Base-by-base conservation (phyloP, 2,113 vertebrate species). In the Ceyx margarethae region DNA sequence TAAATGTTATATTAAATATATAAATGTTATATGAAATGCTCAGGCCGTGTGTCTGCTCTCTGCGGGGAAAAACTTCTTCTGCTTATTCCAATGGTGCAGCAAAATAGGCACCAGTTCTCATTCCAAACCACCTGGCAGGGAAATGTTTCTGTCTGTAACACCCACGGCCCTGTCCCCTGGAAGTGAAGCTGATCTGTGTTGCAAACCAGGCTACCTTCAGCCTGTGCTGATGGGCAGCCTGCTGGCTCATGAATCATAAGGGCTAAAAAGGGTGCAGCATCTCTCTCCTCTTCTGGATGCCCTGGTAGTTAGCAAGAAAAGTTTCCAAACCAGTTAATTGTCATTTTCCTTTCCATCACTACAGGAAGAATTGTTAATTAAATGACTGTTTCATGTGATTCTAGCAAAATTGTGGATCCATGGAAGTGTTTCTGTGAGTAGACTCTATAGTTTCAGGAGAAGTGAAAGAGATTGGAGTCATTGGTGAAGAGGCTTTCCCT, bases 41-140 rank as follows among this genome's bases (percentile, higher is more conserved):
- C 37, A 37, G 37, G 37, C 37, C 11, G 37, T 37, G 37, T 37
- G 37, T 37, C 3, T 64, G 0, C 87, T 89, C 62, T 46, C 54
- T 69, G 64, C 28, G 45, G 28, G 42, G 45, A 28, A 37, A 60
- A 85, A 85, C 51, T 74, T 76, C 26, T 89, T 85, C 51, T 60
- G 48, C 56, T 71, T 87, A 50, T 89, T 15, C 57, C 51, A 48
- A 83, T 57, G 43, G 77, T 75, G 89, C 35, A 58, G 65, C 45
- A 76, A 81, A 81, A 68, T 9, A 74, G 56, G 53, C 57, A 64
- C 72, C 35, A 31, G 53, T 86, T 95, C 90, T 84, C 65, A 29
- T 87, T 48, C 82, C 31, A 91, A 94, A 87, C 71, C 89, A 87
- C 79, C 87, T 81, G 93, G 79, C 33, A 26, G 87, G 74, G 89